Evolutionary conservation across 1,140 invertebrate genomes (phyloP), one percentile per base, ranked within the genome.

Genomic region (Psix sp.): DNA sequence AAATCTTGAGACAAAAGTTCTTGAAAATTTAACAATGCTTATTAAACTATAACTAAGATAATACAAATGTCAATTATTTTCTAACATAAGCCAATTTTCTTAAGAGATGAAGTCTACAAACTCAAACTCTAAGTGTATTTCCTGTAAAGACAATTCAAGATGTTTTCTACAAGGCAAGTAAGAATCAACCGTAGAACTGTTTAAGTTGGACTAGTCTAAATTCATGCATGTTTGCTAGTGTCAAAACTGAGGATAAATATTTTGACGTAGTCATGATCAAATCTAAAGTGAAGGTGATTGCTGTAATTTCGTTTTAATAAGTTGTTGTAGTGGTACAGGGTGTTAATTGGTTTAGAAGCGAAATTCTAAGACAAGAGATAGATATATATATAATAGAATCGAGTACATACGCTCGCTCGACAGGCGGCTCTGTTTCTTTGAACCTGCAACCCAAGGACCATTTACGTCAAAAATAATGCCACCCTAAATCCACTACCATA

Each of bases 401-500:
- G 84, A 88, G 89, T 94, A 94, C 93, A 91, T 94, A 94, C 92
- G 93, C 91, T 93, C 93, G 90, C 88, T 94, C 93, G 90, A 94
- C 89, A 86, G 92, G 91, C 86, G 92, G 91, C 90, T 94, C 93
- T 85, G 91, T 91, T 88, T 94, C 93, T 92, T 94, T 94, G 92
- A 94, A 94, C 92, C 93, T 94, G 93, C 81, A 94, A 94, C 91
- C 84, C 80, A 87, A 86, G 84, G 80, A 87, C 82, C 80, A 87
- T 78, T 78, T 81, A 80, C 60, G 59, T 83, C 67, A 82, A 75
- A 72, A 72, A 7, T 31, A 52, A 20, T 63, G 48, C 43, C 75
- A 80, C 74, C 77, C 74, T 60, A 72, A 76, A 80, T 68, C 76
- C 72, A 76, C 36, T 76, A 76, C 39, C 62, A 77, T 42, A 68